Conservation (phyloP, 2,888 invertebrate species). For the Chalcis sispes region DNA sequence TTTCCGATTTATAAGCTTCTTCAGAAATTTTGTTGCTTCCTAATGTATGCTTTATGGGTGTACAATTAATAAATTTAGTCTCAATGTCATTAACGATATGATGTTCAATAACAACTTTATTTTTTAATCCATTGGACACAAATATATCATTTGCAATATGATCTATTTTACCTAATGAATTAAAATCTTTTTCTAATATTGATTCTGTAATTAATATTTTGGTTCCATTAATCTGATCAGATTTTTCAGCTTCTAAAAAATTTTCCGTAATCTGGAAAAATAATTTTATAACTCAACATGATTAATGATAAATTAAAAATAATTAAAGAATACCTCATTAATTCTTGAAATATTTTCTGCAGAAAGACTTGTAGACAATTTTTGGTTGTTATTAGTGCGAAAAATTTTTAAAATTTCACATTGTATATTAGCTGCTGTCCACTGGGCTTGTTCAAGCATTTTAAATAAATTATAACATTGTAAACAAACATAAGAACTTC, state of each 20-base stretch:
- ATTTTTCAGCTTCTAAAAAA: slow-evolving; percentile 1
- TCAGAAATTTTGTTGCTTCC: slow-evolving; percentile 5
- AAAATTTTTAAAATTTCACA: slow-evolving; percentile 67
- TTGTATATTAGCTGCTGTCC: slow-evolving; percentile 64
- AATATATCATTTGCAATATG: slow-evolving; percentile 38
- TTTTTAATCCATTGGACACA: slow-evolving; percentile 31
- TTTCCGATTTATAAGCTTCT: slow-evolving; percentile 3
- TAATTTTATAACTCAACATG: neutral
- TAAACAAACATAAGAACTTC: slow-evolving; percentile 64
- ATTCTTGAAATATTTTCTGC: neutral
- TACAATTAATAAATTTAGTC: neutral
- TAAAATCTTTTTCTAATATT: slow-evolving; percentile 27
- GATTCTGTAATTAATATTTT: slow-evolving; percentile 17
- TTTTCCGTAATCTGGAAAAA: slow-evolving; percentile 18
- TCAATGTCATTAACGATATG: slow-evolving; percentile 14
- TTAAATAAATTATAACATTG: slow-evolving; percentile 67
- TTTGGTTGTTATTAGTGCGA: slow-evolving; percentile 53
- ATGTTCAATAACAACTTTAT: slow-evolving; percentile 20
- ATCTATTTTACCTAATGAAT: slow-evolving; percentile 21
- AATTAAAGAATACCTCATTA: slow-evolving; percentile 1
- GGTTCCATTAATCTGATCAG: slow-evolving; percentile 13
- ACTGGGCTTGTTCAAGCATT: slow-evolving; percentile 68
- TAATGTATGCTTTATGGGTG: neutral
- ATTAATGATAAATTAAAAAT: too few species aligned
- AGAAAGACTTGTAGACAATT: neutral